Conservation (phyloP, 1,140 invertebrate genomes). For the Campoletis sonorensis region DNA sequence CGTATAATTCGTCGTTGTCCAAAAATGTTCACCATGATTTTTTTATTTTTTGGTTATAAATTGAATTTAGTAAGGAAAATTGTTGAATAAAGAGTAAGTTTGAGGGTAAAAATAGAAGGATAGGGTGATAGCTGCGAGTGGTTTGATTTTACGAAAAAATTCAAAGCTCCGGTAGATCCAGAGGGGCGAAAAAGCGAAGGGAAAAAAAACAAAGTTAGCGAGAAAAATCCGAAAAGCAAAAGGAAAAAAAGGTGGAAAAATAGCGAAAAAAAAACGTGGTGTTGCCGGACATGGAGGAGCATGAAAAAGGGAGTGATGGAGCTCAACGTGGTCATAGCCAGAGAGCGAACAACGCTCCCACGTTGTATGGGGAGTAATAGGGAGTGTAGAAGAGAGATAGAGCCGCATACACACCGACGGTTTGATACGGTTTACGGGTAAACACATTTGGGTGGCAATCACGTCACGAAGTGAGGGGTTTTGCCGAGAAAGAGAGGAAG, state of each 20-base stretch:
- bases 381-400: conserved; percentile 22
- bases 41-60: background rate
- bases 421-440: conserved; percentile 59
- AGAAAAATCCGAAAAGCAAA: background rate
- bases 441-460: conserved; percentile 59
- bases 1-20: background rate
- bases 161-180: background rate
- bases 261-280: too few species aligned
- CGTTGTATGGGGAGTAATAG: background rate
- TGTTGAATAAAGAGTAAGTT: background rate
- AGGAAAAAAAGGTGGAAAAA: background rate
- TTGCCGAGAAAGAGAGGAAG: too few species aligned
- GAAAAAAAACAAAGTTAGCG: background rate
- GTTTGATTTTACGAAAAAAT: background rate
- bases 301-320: conserved; percentile 16
- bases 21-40: background rate
- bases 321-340: conserved; percentile 16
- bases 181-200: background rate
- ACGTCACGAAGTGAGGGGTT: conserved; percentile 50
- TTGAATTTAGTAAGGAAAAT: background rate
- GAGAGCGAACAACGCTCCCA: conserved; percentile 17
- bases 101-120: background rate
- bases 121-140: background rate
- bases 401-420: conserved; percentile 49
- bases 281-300: conserved; percentile 2